Base-by-base conservation (phyloP, 2,888 invertebrate genomes). In the Spisula subtruncata region DNA sequence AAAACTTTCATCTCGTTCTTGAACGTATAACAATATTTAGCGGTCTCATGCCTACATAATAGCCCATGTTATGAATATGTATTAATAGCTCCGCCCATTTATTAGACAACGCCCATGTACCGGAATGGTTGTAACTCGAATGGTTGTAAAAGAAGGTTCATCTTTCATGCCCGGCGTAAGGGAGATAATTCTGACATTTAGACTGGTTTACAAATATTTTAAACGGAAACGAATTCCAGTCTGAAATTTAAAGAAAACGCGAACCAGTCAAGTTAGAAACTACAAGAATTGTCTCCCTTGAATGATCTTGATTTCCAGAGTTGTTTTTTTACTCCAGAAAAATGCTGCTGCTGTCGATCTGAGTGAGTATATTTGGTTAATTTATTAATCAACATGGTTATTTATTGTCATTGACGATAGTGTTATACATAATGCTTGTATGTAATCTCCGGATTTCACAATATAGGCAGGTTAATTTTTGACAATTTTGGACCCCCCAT, bases 401-500 rank as follows among this genome's bases (percentile, higher is more conserved):
- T 10, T 25, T 66, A 25, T n/a, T 25, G n/a, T 25, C n/a, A 25
- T 66, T 66, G 25, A 25, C 25, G n/a, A n/a, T 4, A 66, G 5
- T 16, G 12, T 25, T 66, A 1, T n/a, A 25, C 0, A 25, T 66
- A 0, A 66, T 25, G n/a, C 25, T 0, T 66, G 5, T 0, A 25
- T 66, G 0, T 66, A 25, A 10, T 25, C 1, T 4, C 8, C 6
- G 6, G 51, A 25, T 0, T 66, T 25, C 25, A 0, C 0, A 25
- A 66, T 25, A 12, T 66, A 25, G 25, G 60, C n/a, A 0, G 1
- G 60, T 66, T 25, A 10, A 56, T 25, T 10, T 66, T 66, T n/a
- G n/a, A n/a, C 25, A 12, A n/a, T 25, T 66, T 66, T n/a, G 60
- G 60, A 66, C 60, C 60, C 60, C 60, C 60, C 60, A 66, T 66